These are phyloP conservation scores for Myotis findleyi DNA, from an alignment of 2,797 vertebrate genomes.

Conservation along the genomic window DNA sequence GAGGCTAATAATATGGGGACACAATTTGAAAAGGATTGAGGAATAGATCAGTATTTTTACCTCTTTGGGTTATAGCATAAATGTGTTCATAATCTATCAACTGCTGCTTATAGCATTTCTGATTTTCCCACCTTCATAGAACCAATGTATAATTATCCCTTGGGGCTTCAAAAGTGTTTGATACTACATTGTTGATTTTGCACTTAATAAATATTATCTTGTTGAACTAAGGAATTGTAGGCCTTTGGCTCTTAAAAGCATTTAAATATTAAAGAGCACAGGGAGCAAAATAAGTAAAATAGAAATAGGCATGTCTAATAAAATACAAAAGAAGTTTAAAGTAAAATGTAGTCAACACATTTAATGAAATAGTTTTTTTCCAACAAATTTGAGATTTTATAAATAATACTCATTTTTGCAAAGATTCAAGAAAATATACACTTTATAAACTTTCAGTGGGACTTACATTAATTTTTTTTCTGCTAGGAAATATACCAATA, in stretches of 20 bases:
- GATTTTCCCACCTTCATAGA: not conserved
- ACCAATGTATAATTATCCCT: not conserved
- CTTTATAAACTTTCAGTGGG: not conserved
- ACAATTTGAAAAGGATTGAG: not conserved
- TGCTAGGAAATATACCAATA: not conserved
- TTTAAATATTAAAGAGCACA: not conserved
- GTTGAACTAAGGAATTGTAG: not conserved
- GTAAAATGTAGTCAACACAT: not conserved
- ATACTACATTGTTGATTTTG: not conserved
- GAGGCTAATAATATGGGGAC: not conserved
- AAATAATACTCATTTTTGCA: not conserved
- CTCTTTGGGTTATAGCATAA: not conserved
- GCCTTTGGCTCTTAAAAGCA: not conserved
- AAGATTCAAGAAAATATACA: not conserved
- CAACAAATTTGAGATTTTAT: not conserved
- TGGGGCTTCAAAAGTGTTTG: not conserved
- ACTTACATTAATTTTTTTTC: not conserved
- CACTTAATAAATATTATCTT: not conserved
- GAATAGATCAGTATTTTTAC: not conserved
- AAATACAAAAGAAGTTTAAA: not conserved
- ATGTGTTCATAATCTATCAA: not conserved
- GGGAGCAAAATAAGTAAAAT: not conserved
- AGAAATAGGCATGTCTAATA: not conserved
- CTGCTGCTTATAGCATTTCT: not conserved
- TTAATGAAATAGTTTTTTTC: not conserved